A percentile compares a stretch with the other conserved stretches of the same genome.
phyloP scores from a whole-genome alignment of 2,888 invertebrate genomes.

The Lottia gigantea region DNA sequence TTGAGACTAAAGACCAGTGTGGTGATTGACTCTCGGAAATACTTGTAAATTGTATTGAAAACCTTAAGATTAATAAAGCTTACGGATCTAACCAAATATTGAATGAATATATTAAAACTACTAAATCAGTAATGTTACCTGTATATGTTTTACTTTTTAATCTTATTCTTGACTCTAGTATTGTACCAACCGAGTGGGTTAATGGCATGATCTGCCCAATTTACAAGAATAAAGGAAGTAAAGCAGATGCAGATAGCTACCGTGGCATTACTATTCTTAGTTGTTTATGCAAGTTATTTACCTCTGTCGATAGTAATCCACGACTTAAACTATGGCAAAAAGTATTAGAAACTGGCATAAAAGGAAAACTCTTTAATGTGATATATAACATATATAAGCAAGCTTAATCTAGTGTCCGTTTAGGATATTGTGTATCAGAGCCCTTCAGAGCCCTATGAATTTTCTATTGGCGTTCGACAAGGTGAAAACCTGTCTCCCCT shows the following conservation, averaged over 20 bases:
- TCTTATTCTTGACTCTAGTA: slow-evolving; percentile 18
- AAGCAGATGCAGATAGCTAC: slow-evolving; percentile 17
- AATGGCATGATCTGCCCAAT: slow-evolving; percentile 12
- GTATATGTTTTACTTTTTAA: no score
- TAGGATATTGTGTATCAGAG: background rate
- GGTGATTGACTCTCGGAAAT: no score
- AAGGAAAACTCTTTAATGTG: slow-evolving; percentile 12
- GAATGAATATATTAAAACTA: slow-evolving; percentile 21
- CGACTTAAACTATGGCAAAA: slow-evolving; percentile 18
- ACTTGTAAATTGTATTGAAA: slow-evolving; percentile 3
- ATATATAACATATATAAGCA: slow-evolving; percentile 6
- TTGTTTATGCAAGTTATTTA: slow-evolving; percentile 1
- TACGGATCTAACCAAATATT: slow-evolving; percentile 10
- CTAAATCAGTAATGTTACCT: background rate
- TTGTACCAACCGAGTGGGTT: slow-evolving; percentile 9
- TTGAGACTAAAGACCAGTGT: no score
- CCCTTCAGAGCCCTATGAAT: no score
- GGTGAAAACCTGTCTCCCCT: background rate
- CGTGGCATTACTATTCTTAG: slow-evolving; percentile 16
- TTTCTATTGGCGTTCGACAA: background rate
- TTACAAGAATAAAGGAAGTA: slow-evolving; percentile 19
- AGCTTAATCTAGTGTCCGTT: slow-evolving; percentile 1
- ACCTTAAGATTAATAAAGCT: slow-evolving; percentile 18
- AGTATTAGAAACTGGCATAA: background rate
- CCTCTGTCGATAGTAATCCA: slow-evolving; percentile 16